phyloP scores from a whole-genome alignment of 2,888 invertebrate species.

The Bedellia somnulentella region DNA sequence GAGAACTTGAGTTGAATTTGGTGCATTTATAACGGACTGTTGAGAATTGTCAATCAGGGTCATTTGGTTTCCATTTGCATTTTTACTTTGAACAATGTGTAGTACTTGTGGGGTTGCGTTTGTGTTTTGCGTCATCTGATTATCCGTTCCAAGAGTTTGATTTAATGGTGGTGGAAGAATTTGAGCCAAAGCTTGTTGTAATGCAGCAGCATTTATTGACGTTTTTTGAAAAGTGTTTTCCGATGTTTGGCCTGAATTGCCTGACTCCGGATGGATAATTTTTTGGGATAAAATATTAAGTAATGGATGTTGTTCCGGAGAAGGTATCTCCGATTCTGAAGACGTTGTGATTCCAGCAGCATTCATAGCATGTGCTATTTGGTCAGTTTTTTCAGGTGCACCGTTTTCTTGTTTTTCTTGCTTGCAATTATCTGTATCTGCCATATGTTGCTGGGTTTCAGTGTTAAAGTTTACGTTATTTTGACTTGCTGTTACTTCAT shows the following conservation, averaged over 20 bases:
- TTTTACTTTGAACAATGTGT: slow-evolving; percentile 52
- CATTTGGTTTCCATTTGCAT: slow-evolving; percentile 34
- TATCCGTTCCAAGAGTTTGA: slow-evolving; percentile 26
- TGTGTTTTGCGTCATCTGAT: slow-evolving; percentile 20
- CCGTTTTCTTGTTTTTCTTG: slow-evolving; percentile 20
- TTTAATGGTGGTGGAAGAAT: slow-evolving; percentile 46
- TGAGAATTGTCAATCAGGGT: slow-evolving; percentile 40
- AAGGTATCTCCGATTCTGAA: slow-evolving; percentile 18
- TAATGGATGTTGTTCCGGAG: slow-evolving; percentile 36
- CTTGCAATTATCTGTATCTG: slow-evolving; percentile 8
- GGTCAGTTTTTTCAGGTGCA: slow-evolving; percentile 30
- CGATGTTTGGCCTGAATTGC: slow-evolving; percentile 17
- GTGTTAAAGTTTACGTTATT: slow-evolving; percentile 13
- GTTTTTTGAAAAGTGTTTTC: slow-evolving; percentile 29
- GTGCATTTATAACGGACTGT: slow-evolving; percentile 35
- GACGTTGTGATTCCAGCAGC: slow-evolving; percentile 41
- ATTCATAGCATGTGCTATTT: slow-evolving; percentile 48
- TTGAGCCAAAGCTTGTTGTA: slow-evolving; percentile 52
- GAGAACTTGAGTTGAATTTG: slow-evolving; percentile 38
- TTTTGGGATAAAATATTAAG: slow-evolving; percentile 58
- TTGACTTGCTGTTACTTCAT: slow-evolving; percentile 21
- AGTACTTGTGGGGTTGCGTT: slow-evolving; percentile 33
- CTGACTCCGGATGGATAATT: slow-evolving; percentile 28
- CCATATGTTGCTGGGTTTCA: slow-evolving; percentile 9
- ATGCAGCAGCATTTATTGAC: slow-evolving; percentile 37